Evolutionary conservation across 1,140 invertebrate species (phyloP), one percentile per base, ranked within the genome.

Genomic region (Ylistrum balloti): DNA sequence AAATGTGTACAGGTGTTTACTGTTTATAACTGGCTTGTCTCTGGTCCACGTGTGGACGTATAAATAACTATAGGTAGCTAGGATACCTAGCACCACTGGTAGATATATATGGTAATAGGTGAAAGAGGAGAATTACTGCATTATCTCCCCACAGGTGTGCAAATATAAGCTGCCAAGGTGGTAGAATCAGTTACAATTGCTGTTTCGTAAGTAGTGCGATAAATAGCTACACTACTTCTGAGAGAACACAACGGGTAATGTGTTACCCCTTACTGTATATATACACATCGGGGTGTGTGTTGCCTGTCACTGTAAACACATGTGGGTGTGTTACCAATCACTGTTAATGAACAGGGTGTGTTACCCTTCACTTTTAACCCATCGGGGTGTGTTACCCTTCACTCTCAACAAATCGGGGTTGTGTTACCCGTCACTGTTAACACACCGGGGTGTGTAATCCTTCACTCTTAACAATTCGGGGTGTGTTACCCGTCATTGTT

Each of bases 91-190:
- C 11, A 48, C 20, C 45, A 48, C 15, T 5, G n/a, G 56, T 9
- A 38, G n/a, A 74, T 74, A 74, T n/a, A n/a, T 74, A 74, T n/a
- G 56, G 56, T 74, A 74, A 28, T 74, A 74, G 56, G 56, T 74
- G 56, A 74, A 28, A 74, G 56, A 74, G 56, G 56, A 74, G 15
- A 74, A 17, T n/a, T 28, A 74, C 7, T 28, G 22, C 56, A 74
- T 22, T 74, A 74, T 74, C 56, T 74, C 56, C 56, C 35, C n/a
- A 17, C 56, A 74, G 56, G 56, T 74, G 56, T 74, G 56, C 56
- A 74, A 74, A 74, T 74, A 74, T 28, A 74, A 74, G 56, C 22
- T 28, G 56, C 56, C 56, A 74, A 74, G 56, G 56, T 74, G 56
- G n/a, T 22, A 74, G 56, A 74, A 74, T 74, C 56, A n/a, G 56